Evolutionary conservation across 1,140 invertebrate genomes (phyloP), one percentile per base, ranked within the genome.

Genomic region (Aphelinus atriplicis): DNA sequence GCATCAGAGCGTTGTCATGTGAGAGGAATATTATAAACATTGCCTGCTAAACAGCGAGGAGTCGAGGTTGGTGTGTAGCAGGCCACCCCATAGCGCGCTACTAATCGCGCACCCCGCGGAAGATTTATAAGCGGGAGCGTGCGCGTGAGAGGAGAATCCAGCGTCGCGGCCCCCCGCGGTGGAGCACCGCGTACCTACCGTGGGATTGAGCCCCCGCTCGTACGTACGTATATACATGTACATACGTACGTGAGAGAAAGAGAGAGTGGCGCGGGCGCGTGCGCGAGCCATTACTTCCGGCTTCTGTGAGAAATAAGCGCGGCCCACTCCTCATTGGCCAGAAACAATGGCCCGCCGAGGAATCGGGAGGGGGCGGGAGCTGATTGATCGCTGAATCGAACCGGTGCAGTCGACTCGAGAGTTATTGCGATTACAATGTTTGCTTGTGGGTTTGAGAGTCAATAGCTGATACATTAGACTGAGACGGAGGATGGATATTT

Each of bases 41-140:
- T 26, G 26, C 26, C 26, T 26, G 26, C 26, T 26, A 53, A 53
- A 53, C 51, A 53, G 51, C 51, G 51, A 53, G 26, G 26, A 26
- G 26, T 26, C 26, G 26, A 26, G 26, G 26, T 26, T 26, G 26
- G 26, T 26, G 46, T 4, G 50, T 26, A 70, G 10, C 60, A 70
- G 47, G 26, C 50, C 58, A n/a, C 26, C 60, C 26, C 57, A 43
- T 61, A 66, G 61, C 66, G 72, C 42, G 65, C 75, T 80, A 86
- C 86, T 88, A 86, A 86, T 87, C 85, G 85, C 80, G 81, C 80
- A 81, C 78, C 83, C 82, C 80, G 83, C 82, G 84, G 84, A 85
- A 85, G 84, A 87, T 87, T 87, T 86, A 88, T 87, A 83, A 84
- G 81, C 82, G 80, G 80, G 77, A 55, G 75, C 79, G 80, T 81